Percentiles rank a stretch among this genome's conserved stretches.
Conservation (phyloP, 2,888 invertebrate species). For the Cenopis cana region DNA sequence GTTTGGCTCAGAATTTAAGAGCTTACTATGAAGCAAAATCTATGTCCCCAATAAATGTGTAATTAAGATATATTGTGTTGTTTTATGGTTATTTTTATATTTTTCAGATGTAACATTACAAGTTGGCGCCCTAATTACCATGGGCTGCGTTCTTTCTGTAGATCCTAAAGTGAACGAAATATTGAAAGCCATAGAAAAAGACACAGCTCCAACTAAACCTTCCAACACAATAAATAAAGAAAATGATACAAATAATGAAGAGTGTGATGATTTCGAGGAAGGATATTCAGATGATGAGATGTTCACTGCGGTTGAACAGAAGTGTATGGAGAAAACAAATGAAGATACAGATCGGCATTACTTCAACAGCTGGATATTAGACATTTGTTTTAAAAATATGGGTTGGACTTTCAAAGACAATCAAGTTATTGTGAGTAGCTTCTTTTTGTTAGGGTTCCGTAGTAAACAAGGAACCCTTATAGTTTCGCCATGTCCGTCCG, state of each 20-base stretch:
- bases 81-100: not conserved
- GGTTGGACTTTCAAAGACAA: conserved; percentile 72
- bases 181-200: conserved; percentile 82
- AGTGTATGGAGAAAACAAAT: conserved; percentile 55
- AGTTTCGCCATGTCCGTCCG: too few relatives aligned
- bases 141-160: conserved; percentile 88
- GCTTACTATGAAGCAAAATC: too few relatives aligned
- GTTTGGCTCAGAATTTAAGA: too few relatives aligned
- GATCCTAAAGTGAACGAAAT: conserved; percentile 88
- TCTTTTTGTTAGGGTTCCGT: too few relatives aligned
- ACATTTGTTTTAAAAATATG: conserved; percentile 86
- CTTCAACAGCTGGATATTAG: conserved; percentile 86
- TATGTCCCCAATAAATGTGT: too few relatives aligned
- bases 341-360: conserved; percentile 60
- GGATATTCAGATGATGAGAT: conserved; percentile 79
- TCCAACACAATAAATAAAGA: conserved; percentile 53
- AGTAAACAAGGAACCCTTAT: too few relatives aligned
- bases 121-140: conserved; percentile 89
- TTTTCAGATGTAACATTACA: conserved; percentile 88
- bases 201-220: conserved; percentile 58
- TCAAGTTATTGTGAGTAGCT: conserved; percentile 63
- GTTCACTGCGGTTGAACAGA: conserved; percentile 58
- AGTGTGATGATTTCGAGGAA: conserved; percentile 78
- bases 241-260: conserved; percentile 57
- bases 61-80: not conserved